Evolutionary conservation across 1,140 invertebrate genomes (phyloP), one percentile per base, ranked within the genome.

Genomic region (Stenopsyche tienmushanensis): DNA sequence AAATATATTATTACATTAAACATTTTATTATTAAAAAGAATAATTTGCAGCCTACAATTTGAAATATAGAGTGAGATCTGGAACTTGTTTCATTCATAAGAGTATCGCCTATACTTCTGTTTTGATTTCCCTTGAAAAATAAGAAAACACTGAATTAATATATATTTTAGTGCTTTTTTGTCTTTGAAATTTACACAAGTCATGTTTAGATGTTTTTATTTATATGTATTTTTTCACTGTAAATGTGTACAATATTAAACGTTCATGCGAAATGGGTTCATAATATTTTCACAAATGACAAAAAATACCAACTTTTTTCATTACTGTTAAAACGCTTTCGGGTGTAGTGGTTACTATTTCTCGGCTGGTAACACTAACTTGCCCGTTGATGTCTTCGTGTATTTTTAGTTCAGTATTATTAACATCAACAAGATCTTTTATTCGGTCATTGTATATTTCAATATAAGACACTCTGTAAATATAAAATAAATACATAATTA

Each of bases 371-470:
- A 45, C 82, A 80, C 18, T 76, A 62, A 53, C 73, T 69, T 21
- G 84, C 81, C 71, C 50, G 26, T 63, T 66, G 5, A 49, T 55
- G 44, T 64, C 55, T 60, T 91, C 88, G 10, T 84, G 77, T 34
- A 92, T 79, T 74, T 88, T 90, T 0, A 91, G 71, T 69, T 85
- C 83, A 25, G 78, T 80, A 34, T 80, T 82, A 26, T 80, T 77
- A 1, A 80, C 75, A 64, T 85, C 77, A 0, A 93, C 73, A 0
- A 93, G 76, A 74, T 94, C 91, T 64, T 83, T 85, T 0, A 93
- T 78, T 64, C 84, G 86, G 74, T 94, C 91, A 78, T 92, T 92
- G 69, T 91, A 92, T 53, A 93, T 91, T 76, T 93, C 91, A 57
- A 93, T 83, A 73, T 88, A 92, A 0, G 89, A 89, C 29, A 90